Conservation (phyloP, 2,113 vertebrate genomes). For the Muntiacus reevesi region DNA sequence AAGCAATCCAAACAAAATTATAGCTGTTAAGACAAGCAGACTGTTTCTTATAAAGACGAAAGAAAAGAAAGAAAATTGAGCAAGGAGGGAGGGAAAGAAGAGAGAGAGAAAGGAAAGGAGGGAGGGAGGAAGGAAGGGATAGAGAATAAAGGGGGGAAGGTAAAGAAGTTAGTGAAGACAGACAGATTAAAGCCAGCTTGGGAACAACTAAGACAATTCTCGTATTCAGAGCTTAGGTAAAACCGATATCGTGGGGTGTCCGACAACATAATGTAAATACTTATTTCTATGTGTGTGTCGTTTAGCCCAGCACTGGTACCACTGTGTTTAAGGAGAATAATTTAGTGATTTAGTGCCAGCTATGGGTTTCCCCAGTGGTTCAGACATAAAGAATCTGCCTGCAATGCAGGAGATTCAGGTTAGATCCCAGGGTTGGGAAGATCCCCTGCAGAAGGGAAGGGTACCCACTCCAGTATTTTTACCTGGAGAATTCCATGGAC, state of each 20-base stretch:
- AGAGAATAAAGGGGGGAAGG: background rate
- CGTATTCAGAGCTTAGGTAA: background rate
- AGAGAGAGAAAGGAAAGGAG: background rate
- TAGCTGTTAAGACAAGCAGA: background rate
- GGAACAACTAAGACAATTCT: background rate
- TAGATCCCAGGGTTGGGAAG: background rate
- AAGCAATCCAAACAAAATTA: background rate
- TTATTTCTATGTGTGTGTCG: background rate
- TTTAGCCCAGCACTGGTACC: background rate
- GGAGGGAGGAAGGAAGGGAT: background rate
- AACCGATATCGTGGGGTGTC: background rate
- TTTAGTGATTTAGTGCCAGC: background rate
- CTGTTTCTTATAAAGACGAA: background rate
- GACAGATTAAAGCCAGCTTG: background rate
- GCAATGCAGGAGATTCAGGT: background rate
- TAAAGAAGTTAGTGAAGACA: background rate
- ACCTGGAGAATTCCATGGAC: background rate
- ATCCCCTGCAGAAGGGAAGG: background rate
- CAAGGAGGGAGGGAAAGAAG: background rate
- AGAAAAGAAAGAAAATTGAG: background rate
- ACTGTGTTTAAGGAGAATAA: background rate
- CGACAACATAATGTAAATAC: background rate
- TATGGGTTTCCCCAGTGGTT: background rate
- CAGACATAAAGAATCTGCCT: background rate
- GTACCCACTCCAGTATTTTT: background rate